Evolutionary conservation across 2,113 vertebrate genomes (phyloP).

Genomic region (Oreochromis niloticus): DNA sequence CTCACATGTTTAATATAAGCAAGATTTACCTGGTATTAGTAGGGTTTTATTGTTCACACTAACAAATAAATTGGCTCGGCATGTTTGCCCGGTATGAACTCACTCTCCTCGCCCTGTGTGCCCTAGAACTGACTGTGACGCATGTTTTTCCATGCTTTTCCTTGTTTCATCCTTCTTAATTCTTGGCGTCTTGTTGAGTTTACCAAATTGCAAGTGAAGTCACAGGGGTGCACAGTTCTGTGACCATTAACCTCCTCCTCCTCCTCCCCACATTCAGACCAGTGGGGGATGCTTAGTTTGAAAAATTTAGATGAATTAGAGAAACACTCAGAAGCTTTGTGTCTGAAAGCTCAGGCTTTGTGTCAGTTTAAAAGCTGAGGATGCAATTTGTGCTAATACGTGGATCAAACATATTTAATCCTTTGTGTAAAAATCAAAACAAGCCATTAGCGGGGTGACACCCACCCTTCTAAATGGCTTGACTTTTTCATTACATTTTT

Average conservation of each 20-base stretch:
- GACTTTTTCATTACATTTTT: neutral
- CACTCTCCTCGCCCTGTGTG: neutral
- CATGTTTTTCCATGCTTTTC: constrained; percentile 11
- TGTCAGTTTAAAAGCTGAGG: constrained; percentile 26
- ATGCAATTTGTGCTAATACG: constrained; percentile 31
- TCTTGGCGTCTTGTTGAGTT: constrained; percentile 17
- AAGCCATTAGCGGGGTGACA: neutral
- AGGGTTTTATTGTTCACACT: constrained; percentile 38
- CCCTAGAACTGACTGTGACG: constrained; percentile 17
- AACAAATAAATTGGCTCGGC: constrained; percentile 16
- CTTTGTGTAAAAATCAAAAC: constrained; percentile 19
- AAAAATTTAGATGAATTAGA: constrained; percentile 7
- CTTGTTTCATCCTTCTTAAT: constrained; percentile 15
- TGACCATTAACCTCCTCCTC: neutral
- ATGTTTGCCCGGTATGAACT: neutral
- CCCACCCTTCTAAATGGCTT: neutral
- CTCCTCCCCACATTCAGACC: neutral
- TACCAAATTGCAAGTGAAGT: neutral
- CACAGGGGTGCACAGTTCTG: neutral
- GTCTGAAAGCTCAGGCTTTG: constrained; percentile 3
- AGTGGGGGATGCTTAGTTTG: constrained; percentile 32
- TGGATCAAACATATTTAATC: constrained; percentile 17
- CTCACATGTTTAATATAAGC: constrained; percentile 45
- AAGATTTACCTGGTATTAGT: constrained; percentile 41
- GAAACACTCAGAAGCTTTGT: neutral